These are phyloP conservation scores for Hetaerina americana DNA, from an alignment of 1,140 invertebrate species.

Conservation along the genomic window DNA sequence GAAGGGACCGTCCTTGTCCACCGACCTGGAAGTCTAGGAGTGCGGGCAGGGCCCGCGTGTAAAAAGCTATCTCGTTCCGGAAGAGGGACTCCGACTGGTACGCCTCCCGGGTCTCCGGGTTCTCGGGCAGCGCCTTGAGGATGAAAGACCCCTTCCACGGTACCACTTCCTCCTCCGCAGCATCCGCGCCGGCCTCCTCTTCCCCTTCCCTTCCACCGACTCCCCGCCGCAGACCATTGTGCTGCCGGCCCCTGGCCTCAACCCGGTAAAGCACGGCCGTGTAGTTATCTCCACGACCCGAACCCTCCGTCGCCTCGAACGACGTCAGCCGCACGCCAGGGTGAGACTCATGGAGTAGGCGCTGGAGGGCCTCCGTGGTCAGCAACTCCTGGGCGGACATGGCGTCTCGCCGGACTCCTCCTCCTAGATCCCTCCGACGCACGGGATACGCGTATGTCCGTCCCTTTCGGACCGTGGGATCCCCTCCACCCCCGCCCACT, in stretches of 20 bases:
- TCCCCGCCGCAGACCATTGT: conserved; percentile 9
- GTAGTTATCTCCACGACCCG: conserved; percentile 56
- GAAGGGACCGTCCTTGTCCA: too few species aligned
- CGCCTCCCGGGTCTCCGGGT: conserved; percentile 41
- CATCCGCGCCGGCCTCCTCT: conserved; percentile 26
- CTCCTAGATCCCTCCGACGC: neutral
- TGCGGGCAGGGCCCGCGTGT: conserved; percentile 50
- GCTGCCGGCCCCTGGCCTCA: conserved; percentile 35
- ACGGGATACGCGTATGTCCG: neutral
- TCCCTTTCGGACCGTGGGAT: too few species aligned
- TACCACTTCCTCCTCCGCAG: neutral
- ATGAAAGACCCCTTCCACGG: conserved; percentile 48
- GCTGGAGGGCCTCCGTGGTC: neutral
- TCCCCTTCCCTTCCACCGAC: conserved; percentile 27
- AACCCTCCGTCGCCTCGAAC: conserved; percentile 45
- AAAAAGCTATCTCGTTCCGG: conserved; percentile 55
- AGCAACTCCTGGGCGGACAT: neutral
- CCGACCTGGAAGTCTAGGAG: conserved; percentile 40
- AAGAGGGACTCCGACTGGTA: conserved; percentile 56
- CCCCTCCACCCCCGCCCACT: too few species aligned
- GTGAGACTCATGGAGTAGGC: neutral
- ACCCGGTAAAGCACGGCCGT: conserved; percentile 56
- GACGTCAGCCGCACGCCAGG: neutral
- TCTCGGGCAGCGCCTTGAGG: conserved; percentile 54
- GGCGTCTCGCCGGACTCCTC: neutral